Base-by-base conservation (phyloP, 2,888 invertebrate species). In the Octodonta nipae region DNA sequence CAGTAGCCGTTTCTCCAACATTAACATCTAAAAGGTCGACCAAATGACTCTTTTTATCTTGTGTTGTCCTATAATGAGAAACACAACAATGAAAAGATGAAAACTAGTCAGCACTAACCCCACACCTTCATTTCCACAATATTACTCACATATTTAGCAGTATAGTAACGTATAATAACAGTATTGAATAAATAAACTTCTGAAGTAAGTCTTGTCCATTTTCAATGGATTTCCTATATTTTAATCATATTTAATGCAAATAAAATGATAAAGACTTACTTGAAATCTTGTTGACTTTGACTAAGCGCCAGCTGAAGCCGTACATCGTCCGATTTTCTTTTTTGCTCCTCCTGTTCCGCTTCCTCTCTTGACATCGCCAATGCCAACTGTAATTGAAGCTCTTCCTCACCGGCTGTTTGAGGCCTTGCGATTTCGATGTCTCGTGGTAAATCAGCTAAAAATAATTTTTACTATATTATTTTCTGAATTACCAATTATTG, bases 291-390 rank as follows among this genome's bases (percentile, higher is more conserved):
- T 65, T 89, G 85, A 62, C 89, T 91, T 67, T 95, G 91, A 41
- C 72, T 73, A 47, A 96, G 70, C 22, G 93, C 95, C 61, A 98
- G 71, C 66, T 95, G 93, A 46, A 98, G 71, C 43, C 95, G 75
- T 42, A 95, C 89, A 64, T 96, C 95, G 62, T 98, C 96, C 47
- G 88, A 88, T 43, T 92, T 80, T 36, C 89, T 70, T 56, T 89
- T 77, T 46, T 89, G 80, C 64, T 93, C 91, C 60, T 95, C 93
- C 49, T 91, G 83, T 56, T 98, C 96, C 15, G 93, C 93, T 67
- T 98, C 98, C 64, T 98, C 98, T 41, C 93, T 78, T 29, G 91
- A 91, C 88, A 98, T 93, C 33, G 96, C 98, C 57, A 98, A 71
- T 28, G 98, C 98, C 54, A 98, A 70, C 66, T 98, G 96, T 45